Evolutionary conservation across 2,888 invertebrate species (phyloP), one percentile per base, ranked within the genome.

Genomic region (Peribatodes rhomboidaria): DNA sequence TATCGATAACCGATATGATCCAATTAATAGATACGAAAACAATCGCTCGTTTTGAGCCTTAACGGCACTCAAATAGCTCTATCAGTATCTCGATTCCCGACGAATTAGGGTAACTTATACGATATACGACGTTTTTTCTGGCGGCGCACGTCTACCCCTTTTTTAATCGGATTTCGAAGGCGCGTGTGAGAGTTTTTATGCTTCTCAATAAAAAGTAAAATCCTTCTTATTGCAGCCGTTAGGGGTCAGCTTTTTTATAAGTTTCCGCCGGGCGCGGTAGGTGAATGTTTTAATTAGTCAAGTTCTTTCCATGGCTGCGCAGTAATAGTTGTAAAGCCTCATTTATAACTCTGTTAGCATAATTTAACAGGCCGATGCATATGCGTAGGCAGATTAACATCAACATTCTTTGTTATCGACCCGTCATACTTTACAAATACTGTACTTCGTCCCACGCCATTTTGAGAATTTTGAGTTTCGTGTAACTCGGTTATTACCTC

Each of bases 21-120:
- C 92, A 92, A 93, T 93, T 93, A 93, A 92, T 89, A 84, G 91
- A 90, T 92, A 91, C 83, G 81, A 89, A 89, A 89, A 91, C 90
- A 91, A 91, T 89, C 87, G 87, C 72, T 76, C 81, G 84, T 83
- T 84, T 80, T 77, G 82, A 79, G 78, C 81, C 83, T 86, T 87
- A 85, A 83, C 85, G 84, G 86, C 84, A 73, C 72, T 84, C 88
- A 86, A 91, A 93, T 90, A 89, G 90, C 92, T 93, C 87, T 91
- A 93, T 93, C 92, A 87, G 86, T 83, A 84, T n/a, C 6, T 27
- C 27, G 27, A 27, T 27, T 87, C 85, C 80, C 80, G 79, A 84
- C 82, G 87, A 88, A 88, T 90, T 88, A 88, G 88, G 87, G 90
- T 89, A 90, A 63, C 54, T 54, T 61, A 88, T 90, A 82, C 82